Conservation (phyloP, 2,888 invertebrate genomes). For the Ichneumoninae sp. region DNA sequence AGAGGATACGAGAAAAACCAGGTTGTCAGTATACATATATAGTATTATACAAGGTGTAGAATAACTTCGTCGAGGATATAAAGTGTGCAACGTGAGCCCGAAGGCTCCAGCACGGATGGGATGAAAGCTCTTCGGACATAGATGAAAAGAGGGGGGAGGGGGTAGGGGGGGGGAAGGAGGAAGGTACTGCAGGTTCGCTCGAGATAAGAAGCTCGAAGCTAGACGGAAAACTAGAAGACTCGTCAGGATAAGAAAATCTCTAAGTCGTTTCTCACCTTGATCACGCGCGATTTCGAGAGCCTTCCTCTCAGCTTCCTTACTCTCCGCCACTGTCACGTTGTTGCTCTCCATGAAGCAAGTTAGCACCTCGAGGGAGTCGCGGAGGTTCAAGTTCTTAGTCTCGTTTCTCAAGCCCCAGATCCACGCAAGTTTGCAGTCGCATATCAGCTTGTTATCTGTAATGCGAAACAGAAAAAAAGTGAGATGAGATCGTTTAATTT, state of each 20-base stretch:
- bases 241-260: conserved; percentile 34
- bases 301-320: conserved; percentile 76
- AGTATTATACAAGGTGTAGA: conserved; percentile 15
- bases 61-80: conserved; percentile 21
- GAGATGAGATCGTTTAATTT: conserved; percentile 3
- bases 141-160: background rate
- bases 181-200: background rate
- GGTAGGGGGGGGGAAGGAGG: background rate
- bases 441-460: conserved; percentile 92
- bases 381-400: conserved; percentile 89
- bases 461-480: conserved; percentile 51
- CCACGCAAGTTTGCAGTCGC: conserved; percentile 94
- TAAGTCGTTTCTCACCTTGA: conserved; percentile 73
- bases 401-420: conserved; percentile 90
- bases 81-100: background rate
- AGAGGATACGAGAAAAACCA: conserved; percentile 36
- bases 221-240: conserved; percentile 24
- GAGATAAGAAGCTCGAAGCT: conserved; percentile 52
- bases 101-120: background rate
- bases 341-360: conserved; percentile 88
- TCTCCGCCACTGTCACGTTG: conserved; percentile 74
- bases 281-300: conserved; percentile 78
- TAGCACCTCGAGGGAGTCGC: conserved; percentile 89
- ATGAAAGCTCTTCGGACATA: conserved; percentile 12
- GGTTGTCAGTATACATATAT: conserved; percentile 39